Evolutionary conservation across 2,888 invertebrate genomes (phyloP).

Genomic region (Nysson spinosus): DNA sequence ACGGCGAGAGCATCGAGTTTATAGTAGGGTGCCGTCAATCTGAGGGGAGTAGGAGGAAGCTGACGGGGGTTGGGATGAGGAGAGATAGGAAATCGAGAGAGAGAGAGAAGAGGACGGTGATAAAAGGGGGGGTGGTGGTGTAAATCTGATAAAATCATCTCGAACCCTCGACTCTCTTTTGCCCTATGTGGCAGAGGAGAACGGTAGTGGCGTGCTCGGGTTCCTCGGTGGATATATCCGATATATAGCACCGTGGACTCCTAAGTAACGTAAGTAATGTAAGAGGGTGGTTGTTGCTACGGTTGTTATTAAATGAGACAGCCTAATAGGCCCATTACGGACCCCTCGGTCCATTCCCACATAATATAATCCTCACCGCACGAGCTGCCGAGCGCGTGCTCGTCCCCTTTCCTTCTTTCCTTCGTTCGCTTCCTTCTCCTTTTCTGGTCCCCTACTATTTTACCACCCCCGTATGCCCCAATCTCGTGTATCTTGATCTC

Average conservation of each 20-base stretch:
- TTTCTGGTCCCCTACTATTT: constrained; percentile 46
- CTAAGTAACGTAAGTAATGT: constrained; percentile 74
- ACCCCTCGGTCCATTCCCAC: constrained; percentile 73
- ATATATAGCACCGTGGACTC: constrained; percentile 56
- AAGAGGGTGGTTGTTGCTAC: constrained; percentile 74
- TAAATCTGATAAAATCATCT: constrained; percentile 77
- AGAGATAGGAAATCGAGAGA: no score
- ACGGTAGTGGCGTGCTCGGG: constrained; percentile 37
- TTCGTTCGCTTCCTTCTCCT: no score
- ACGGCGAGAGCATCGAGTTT: constrained; percentile 49
- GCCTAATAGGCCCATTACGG: constrained; percentile 77
- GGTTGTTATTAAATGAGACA: constrained; percentile 78
- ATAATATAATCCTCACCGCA: constrained; percentile 75
- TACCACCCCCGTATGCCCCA: constrained; percentile 35
- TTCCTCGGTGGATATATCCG: constrained; percentile 68
- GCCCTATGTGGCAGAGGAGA: constrained; percentile 57
- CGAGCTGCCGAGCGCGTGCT: no score
- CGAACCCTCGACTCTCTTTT: constrained; percentile 61
- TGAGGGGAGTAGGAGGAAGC: no score
- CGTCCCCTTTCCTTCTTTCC: no score
- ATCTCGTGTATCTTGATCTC: constrained; percentile 61
- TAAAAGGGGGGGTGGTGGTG: no score
- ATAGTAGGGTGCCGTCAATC: constrained; percentile 44
- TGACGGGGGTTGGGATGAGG: no score
- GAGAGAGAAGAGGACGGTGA: no score